Evolutionary conservation across 2,888 invertebrate genomes (phyloP), one percentile per base, ranked within the genome.

Genomic region (Torymus tubicola): DNA sequence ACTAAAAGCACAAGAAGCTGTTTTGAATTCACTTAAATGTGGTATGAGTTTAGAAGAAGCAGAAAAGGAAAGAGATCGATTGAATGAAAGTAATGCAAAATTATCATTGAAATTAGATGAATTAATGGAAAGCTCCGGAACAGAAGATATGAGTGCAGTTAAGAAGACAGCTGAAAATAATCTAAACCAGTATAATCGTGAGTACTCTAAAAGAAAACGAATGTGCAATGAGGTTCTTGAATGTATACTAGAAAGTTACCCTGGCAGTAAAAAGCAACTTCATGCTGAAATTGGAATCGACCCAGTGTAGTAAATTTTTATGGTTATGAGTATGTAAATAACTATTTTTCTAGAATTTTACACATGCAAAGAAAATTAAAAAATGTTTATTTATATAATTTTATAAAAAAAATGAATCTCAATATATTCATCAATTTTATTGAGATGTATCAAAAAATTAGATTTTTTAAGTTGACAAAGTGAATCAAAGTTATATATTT

Each of bases 241-340:
- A 85, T 94, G 95, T 2, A 94, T 97, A 69, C 87, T 97, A 85
- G 97, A 98, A 90, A 95, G 94, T 42, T 97, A 96, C 91, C 96
- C 97, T 0, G 96, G 96, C 87, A 93, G 94, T 3, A 97, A 97
- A 90, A 95, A 95, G 88, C 93, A 93, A 24, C 92, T 98, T 16
- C 91, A 95, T 84, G 96, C 96, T 85, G 97, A 97, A 86, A 93
- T 96, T 72, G 96, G 96, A 21, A 92, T 97, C 81, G 97, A 97
- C 89, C 94, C 95, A 18, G 86, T 72, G 18, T 81, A 64, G 42
- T 42, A 42, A 42, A 42, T 8, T 42, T 5, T 42, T 42, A 42
- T 42, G 0, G 42, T 42, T 42, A 1, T 0, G 10, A 42, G 42
- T 42, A 42, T 42, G 42, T 42, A 42, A 42, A 42, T 42, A 42